Conservation (phyloP, 2,797 vertebrate species). For the Smutsia temminckii region DNA sequence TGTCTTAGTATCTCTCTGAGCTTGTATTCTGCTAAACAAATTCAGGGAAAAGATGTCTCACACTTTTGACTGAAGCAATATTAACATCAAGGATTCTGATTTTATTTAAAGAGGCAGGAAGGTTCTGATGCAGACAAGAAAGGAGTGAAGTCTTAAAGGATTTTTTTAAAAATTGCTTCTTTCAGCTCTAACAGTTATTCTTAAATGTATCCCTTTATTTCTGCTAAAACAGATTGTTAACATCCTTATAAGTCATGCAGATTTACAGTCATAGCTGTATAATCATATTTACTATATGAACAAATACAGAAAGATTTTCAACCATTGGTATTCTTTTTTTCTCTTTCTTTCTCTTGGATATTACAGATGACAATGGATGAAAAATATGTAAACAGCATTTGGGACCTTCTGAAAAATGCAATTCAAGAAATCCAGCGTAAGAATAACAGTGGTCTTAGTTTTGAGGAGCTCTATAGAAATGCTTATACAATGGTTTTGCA, state of each 20-base stretch:
- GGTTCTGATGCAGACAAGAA: conserved; percentile 33
- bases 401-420: conserved; percentile 99
- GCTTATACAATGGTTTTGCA: conserved; percentile 99
- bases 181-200: conserved; percentile 18
- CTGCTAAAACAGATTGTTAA: conserved; percentile 44
- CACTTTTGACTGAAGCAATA: not conserved
- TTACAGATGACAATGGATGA: conserved; percentile 99
- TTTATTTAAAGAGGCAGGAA: conserved; percentile 34
- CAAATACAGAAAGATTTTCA: conserved; percentile 70
- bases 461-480: conserved; percentile 99
- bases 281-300: conserved; percentile 33
- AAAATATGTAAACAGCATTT: conserved; percentile 99
- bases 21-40: conserved; percentile 15
- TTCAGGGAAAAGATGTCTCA: not conserved
- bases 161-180: not conserved
- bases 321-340: conserved; percentile 65
- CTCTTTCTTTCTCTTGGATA: conserved; percentile 72
- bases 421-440: conserved; percentile 99
- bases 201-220: conserved; percentile 21
- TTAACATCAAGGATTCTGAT: not conserved
- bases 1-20: not conserved
- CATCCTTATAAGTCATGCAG: conserved; percentile 31
- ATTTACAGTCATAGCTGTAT: conserved; percentile 24
- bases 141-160: not conserved
- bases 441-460: conserved; percentile 99